Evolutionary conservation across 2,888 invertebrate genomes (phyloP), one percentile per base, ranked within the genome.

Genomic region (Malachius bipustulatus): DNA sequence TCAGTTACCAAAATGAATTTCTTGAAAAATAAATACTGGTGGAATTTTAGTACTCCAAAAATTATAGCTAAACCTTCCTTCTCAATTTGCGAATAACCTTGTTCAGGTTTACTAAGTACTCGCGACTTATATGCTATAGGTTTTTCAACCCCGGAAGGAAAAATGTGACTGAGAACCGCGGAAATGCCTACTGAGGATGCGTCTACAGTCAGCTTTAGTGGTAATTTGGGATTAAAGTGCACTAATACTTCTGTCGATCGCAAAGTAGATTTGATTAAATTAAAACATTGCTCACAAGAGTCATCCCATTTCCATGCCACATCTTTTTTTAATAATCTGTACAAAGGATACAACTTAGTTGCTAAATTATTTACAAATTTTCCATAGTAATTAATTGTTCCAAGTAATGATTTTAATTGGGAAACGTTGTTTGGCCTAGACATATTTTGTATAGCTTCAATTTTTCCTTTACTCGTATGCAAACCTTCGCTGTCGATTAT

Each of bases 91-190:
- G n/a, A n/a, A n/a, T n/a, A n/a, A n/a, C n/a, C n/a, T n/a, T n/a
- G n/a, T n/a, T n/a, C n/a, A n/a, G n/a, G n/a, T n/a, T n/a, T n/a
- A 6, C 12, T 14, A 38, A 43, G 46, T 38, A 36, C 51, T 45
- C 36, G 39, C 6, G 51, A 54, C 1, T 54, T 51, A 45, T 47
- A 56, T n/a, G 49, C 49, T 13, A 59, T 50, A 6, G 56, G 59
- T 36, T 47, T 42, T 40, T 55, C 50, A 26, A 38, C 39, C 6
- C 52, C 52, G 43, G 51, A 44, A 24, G 41, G 41, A 15, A 45
- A 44, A 26, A 42, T 45, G 37, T 54, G 52, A 11, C 38, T 38
- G 19, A 54, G 39, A 4, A 52, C 49, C 8, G 52, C 43, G 3
- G 50, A 55, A 14, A 55, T 28, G 4, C 52, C 55, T 10, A 39